These are phyloP conservation scores for Drosophila yooni DNA, from an alignment of 2,888 invertebrate species.

Conservation along the genomic window DNA sequence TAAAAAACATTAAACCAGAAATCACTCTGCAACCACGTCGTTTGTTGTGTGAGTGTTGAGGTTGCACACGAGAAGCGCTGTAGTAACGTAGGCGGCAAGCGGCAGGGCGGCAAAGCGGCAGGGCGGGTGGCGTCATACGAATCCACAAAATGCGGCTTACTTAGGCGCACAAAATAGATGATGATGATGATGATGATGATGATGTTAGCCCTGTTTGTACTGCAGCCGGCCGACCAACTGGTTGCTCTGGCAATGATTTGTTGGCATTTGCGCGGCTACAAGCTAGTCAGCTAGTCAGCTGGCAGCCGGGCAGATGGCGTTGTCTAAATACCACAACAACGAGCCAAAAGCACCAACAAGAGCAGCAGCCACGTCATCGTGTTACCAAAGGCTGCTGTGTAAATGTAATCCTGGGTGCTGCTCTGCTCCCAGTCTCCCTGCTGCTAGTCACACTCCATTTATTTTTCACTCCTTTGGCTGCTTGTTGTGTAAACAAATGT, in stretches of 20 bases:
- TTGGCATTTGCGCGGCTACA: slow-evolving; percentile 69
- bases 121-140: slow-evolving; percentile 53
- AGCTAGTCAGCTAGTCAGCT: slow-evolving; percentile 39
- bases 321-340: slow-evolving; percentile 58
- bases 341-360: slow-evolving; percentile 23
- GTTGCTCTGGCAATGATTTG: slow-evolving; percentile 76
- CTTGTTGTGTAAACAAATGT: slow-evolving; percentile 61
- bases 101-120: not conserved
- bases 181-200: slow-evolving; percentile 39
- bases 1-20: slow-evolving; percentile 82
- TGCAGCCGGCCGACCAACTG: slow-evolving; percentile 24
- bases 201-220: slow-evolving; percentile 5
- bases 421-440: slow-evolving; percentile 8
- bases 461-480: slow-evolving; percentile 74
- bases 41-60: slow-evolving; percentile 65
- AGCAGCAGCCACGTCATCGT: slow-evolving; percentile 62
- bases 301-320: slow-evolving; percentile 18
- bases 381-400: slow-evolving; percentile 70
- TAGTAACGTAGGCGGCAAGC: not conserved
- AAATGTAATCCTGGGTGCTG: slow-evolving; percentile 71
- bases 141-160: slow-evolving; percentile 82
- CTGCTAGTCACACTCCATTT: slow-evolving; percentile 73
- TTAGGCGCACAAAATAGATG: slow-evolving; percentile 73
- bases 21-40: slow-evolving; percentile 80
- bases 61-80: slow-evolving; percentile 18